Evolutionary conservation across 2,113 vertebrate genomes (phyloP), one percentile per base, ranked within the genome.

Genomic region (Pterophyllum scalare): DNA sequence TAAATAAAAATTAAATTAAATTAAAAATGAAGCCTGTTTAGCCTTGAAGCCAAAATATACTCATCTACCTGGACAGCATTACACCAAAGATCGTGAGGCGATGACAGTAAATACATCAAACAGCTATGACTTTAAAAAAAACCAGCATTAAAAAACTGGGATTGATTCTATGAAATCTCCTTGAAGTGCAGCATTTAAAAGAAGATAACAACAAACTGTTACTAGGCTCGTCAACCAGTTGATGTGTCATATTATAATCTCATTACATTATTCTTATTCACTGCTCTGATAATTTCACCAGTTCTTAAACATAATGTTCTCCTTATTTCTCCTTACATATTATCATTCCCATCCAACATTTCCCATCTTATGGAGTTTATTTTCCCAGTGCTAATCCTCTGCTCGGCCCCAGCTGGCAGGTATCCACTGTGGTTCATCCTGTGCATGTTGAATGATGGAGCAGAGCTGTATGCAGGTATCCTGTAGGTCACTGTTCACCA

Each of bases 361-460:
- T 72, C 0, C 0, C 4, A 70, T 70, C 43, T 70, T 56, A 20
- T 46, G 17, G 20, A 22, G 15, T 28, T 43, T 11, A 60, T 24
- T 70, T 43, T 6, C 22, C 57, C 61, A 19, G 20, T 35, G 38
- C 75, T 56, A 85, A 31, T 85, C 92, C 14, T 84, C 87, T 2
- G 91, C 84, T 59, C 92, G 92, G 60, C 95, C 93, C 97, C 98
- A 99, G 20, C 88, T 81, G 43, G 96, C 95, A 7, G 97, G 97
- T 3, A 98, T 95, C 97, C 98, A 99, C 86, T 97, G 97, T 5
- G 96, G 95, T 60, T 97, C 96, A 0, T 97, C 95, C 86, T 99
- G 97, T 2, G 96, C 97, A 62, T 91, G 93, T 43, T 95, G 95
- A 35, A 98, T 94, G 43, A 94, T 88, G 40, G 94, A 95, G 78